These are phyloP conservation scores for Arrhopalites spinosus DNA, from an alignment of 2,888 invertebrate genomes.

Conservation along the genomic window DNA sequence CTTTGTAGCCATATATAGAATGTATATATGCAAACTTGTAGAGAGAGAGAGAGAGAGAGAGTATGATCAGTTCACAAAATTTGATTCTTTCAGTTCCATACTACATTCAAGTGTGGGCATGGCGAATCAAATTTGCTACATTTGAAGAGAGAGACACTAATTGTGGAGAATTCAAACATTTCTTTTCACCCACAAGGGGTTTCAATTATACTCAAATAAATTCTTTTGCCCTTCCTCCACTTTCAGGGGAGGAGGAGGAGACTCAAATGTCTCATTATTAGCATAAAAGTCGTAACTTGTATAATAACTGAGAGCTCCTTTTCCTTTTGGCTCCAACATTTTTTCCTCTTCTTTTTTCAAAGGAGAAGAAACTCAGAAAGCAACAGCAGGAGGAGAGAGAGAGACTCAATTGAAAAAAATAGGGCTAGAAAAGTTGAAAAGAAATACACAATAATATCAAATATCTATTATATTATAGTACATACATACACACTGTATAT, in stretches of 20 bases:
- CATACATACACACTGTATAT: too few relatives aligned
- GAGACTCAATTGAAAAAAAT: too few relatives aligned
- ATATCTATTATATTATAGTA: too few relatives aligned
- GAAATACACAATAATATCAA: too few relatives aligned
- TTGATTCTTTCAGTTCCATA: constrained; percentile 18
- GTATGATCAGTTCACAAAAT: constrained; percentile 12
- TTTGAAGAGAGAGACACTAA: constrained; percentile 26
- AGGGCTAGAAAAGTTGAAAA: too few relatives aligned
- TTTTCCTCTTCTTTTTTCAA: too few relatives aligned
- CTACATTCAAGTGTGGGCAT: not conserved
- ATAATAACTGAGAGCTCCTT: not conserved
- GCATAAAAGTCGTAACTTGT: constrained; percentile 16
- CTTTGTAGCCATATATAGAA: not conserved
- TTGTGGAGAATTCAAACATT: constrained; percentile 19
- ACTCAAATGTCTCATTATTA: constrained; percentile 28
- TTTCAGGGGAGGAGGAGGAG: not conserved
- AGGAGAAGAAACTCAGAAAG: too few relatives aligned
- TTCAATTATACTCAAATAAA: constrained; percentile 20
- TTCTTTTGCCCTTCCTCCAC: not conserved
- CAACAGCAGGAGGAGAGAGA: too few relatives aligned
- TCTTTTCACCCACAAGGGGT: constrained; percentile 27
- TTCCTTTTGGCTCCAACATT: too few relatives aligned
- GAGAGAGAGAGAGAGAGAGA: too few relatives aligned
- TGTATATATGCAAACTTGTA: too few relatives aligned
- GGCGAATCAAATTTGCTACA: constrained; percentile 28